Percentiles rank a stretch among this genome's conserved stretches.
Conservation (phyloP, 2,888 invertebrate species). For the Tiliacea aurago region DNA sequence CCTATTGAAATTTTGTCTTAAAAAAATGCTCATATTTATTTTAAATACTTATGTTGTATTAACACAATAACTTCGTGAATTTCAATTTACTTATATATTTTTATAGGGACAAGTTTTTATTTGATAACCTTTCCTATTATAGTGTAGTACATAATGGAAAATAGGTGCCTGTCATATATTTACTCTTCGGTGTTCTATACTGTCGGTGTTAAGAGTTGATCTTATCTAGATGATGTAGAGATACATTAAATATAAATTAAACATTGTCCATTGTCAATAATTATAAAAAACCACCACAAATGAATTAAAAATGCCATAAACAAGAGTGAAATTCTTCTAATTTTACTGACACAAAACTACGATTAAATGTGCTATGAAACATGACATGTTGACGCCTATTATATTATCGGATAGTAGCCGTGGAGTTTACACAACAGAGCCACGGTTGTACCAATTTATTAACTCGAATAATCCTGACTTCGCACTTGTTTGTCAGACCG, state of each 20-base stretch:
- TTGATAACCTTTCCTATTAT: constrained; percentile 8
- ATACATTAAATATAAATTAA: constrained; percentile 60
- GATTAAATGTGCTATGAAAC: constrained; percentile 77
- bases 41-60: constrained; percentile 27
- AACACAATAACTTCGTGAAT: constrained; percentile 18
- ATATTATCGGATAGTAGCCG: constrained; percentile 61
- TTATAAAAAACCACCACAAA: constrained; percentile 67
- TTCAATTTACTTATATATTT: neutral
- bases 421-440: constrained; percentile 63
- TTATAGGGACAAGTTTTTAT: constrained; percentile 5
- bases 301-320: constrained; percentile 75
- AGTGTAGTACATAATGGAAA: constrained; percentile 18
- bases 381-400: constrained; percentile 72
- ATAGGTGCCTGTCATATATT: constrained; percentile 27
- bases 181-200: constrained; percentile 45
- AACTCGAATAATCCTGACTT: constrained; percentile 66
- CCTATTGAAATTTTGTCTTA: constrained; percentile 45
- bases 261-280: constrained; percentile 56
- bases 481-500: constrained; percentile 63
- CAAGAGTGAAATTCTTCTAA: constrained; percentile 74
- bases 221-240: constrained; percentile 61
- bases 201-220: constrained; percentile 44
- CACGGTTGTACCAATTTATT: constrained; percentile 67
- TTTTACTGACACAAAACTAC: constrained; percentile 80
- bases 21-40: constrained; percentile 37